These are phyloP conservation scores for Hoplodrina blanda DNA, from an alignment of 2,888 invertebrate species.

Conservation along the genomic window DNA sequence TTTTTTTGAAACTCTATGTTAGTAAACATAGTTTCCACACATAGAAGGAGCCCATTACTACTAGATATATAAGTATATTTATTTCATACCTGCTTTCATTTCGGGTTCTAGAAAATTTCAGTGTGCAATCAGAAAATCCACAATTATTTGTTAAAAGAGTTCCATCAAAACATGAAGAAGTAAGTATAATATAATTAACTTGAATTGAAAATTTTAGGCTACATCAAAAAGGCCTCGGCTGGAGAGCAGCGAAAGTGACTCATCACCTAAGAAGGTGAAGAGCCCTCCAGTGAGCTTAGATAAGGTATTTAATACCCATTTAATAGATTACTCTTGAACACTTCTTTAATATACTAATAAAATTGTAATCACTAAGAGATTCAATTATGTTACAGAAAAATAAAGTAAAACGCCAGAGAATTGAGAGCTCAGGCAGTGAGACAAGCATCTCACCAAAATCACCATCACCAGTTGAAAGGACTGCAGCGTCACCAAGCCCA, in stretches of 20 bases:
- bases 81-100: too few relatives aligned
- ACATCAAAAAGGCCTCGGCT: conserved; percentile 78
- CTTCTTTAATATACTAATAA: not conserved
- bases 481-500: conserved; percentile 17
- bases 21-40: too few relatives aligned
- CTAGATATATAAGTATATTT: too few relatives aligned
- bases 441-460: conserved; percentile 60
- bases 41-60: too few relatives aligned
- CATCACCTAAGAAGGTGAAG: conserved; percentile 59
- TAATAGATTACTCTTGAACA: not conserved
- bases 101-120: too few relatives aligned
- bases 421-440: conserved; percentile 84
- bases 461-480: conserved; percentile 27
- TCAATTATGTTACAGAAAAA: conserved; percentile 71
- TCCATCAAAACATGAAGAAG: not conserved
- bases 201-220: conserved; percentile 62
- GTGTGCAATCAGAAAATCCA: too few relatives aligned
- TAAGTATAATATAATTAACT: not conserved
- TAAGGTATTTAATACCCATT: conserved; percentile 65
- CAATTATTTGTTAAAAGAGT: not conserved
- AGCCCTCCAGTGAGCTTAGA: conserved; percentile 59
- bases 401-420: conserved; percentile 80
- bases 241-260: conserved; percentile 79
- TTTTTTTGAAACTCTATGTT: too few relatives aligned
- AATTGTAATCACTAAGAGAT: not conserved